These are phyloP conservation scores for Patella pellucida DNA, from an alignment of 2,888 invertebrate species.

Conservation along the genomic window DNA sequence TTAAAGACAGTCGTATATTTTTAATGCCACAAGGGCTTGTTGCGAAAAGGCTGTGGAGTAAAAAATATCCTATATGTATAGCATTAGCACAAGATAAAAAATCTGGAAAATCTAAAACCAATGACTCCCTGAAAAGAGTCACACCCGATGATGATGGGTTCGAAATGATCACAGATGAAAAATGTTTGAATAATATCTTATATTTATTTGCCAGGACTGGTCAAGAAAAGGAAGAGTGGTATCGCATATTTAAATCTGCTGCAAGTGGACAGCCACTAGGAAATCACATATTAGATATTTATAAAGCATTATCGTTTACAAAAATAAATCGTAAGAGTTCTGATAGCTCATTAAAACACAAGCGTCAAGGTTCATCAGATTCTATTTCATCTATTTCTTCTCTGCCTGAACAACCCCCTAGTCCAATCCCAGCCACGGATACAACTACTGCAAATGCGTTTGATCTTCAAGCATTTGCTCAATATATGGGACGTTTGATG, in stretches of 20 bases:
- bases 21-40: conserved; percentile 69
- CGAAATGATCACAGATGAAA: conserved; percentile 55
- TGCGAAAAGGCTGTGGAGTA: conserved; percentile 83
- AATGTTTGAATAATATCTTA: conserved; percentile 66
- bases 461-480: conserved; percentile 54
- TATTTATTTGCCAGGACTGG: conserved; percentile 85
- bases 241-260: conserved; percentile 69
- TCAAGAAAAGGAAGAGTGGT: conserved; percentile 93
- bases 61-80: conserved; percentile 92
- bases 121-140: conserved; percentile 1
- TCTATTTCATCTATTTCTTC: conserved; percentile 43
- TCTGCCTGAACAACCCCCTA: conserved; percentile 17
- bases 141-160: conserved; percentile 49
- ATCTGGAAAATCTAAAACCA: conserved; percentile 20
- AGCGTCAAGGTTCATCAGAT: conserved; percentile 54
- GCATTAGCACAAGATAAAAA: conserved; percentile 67
- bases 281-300: conserved; percentile 51
- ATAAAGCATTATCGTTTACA: conserved; percentile 39
- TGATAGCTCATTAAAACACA: conserved; percentile 35
- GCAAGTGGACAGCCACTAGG: conserved; percentile 54
- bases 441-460: conserved; percentile 9
- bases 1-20: conserved; percentile 59
- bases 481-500: conserved; percentile 66
- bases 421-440: conserved; percentile 28
- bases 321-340: conserved; percentile 23